Evolutionary conservation across 1,140 invertebrate genomes (phyloP).

Genomic region (Drosophila kanapiae): DNA sequence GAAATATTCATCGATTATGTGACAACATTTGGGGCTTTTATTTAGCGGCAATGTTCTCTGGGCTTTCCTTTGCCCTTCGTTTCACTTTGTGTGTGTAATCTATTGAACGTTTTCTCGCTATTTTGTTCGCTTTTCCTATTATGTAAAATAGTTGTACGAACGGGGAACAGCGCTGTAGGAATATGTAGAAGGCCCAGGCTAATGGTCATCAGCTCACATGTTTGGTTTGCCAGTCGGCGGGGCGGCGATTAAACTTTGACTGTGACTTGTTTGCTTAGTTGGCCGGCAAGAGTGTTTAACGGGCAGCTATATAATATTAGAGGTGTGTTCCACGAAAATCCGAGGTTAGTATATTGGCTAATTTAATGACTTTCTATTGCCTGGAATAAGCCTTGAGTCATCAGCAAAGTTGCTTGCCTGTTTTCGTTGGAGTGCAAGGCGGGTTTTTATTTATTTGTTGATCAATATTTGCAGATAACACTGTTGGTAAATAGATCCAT

Average conservation of each 20-base stretch:
- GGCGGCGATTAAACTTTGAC: slow-evolving; percentile 42
- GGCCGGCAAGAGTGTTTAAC: slow-evolving; percentile 35
- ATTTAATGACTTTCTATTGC: slow-evolving; percentile 17
- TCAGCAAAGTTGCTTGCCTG: slow-evolving; percentile 1
- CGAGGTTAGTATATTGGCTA: slow-evolving; percentile 13
- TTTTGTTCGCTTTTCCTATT: slow-evolving; percentile 23
- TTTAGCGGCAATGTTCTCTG: slow-evolving; percentile 49
- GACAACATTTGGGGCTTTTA: slow-evolving; percentile 56
- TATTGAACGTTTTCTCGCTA: slow-evolving; percentile 38
- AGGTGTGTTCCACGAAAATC: slow-evolving; percentile 17
- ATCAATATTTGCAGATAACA: slow-evolving; percentile 36
- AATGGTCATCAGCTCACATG: slow-evolving; percentile 38
- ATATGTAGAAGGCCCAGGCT: slow-evolving; percentile 14
- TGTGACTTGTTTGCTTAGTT: slow-evolving; percentile 44
- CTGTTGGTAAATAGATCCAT: slow-evolving; percentile 10
- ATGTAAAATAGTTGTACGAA: slow-evolving; percentile 37
- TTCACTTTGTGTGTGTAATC: slow-evolving; percentile 41
- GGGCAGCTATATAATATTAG: slow-evolving; percentile 18
- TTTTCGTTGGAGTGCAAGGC: slow-evolving; percentile 6
- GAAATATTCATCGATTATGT: slow-evolving; percentile 71
- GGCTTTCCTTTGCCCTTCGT: slow-evolving; percentile 32
- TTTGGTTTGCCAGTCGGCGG: slow-evolving; percentile 28
- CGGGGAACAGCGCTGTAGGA: background rate
- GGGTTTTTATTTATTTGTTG: slow-evolving; percentile 29
- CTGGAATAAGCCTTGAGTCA: slow-evolving; percentile 28